A percentile compares a stretch with the other conserved stretches of the same genome.
These are phyloP conservation scores for Gallinago jamesoni DNA, from an alignment of 2,113 vertebrate species.

Conservation along the genomic window DNA sequence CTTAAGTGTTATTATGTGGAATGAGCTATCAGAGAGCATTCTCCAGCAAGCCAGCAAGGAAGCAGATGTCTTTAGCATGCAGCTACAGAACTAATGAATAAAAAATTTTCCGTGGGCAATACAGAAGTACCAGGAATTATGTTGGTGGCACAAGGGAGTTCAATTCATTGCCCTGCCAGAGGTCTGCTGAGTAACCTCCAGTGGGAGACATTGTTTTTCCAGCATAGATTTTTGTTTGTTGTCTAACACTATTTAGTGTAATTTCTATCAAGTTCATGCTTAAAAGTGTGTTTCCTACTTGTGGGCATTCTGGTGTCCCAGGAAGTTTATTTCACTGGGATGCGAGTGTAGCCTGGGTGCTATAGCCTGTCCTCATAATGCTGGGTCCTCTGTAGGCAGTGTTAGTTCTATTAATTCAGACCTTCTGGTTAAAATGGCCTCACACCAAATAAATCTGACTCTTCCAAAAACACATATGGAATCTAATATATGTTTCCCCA, in stretches of 20 bases:
- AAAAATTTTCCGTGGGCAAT: background rate
- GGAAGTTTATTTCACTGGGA: background rate
- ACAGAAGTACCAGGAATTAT: background rate
- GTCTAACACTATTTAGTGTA: background rate
- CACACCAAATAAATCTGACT: constrained; percentile 14
- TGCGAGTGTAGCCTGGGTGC: background rate
- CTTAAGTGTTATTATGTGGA: background rate
- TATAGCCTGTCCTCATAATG: background rate
- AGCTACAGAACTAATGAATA: background rate
- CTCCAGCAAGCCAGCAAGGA: background rate
- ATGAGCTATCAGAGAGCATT: background rate
- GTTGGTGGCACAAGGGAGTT: background rate
- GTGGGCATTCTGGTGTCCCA: background rate
- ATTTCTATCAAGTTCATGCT: background rate
- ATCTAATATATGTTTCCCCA: constrained; percentile 21
- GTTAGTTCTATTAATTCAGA: background rate
- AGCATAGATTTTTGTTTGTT: background rate
- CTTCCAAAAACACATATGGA: constrained; percentile 12
- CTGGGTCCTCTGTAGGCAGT: background rate
- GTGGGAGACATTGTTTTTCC: background rate
- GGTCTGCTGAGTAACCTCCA: background rate
- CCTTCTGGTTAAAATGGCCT: constrained; percentile 31
- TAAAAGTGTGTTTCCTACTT: background rate
- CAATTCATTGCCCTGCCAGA: background rate
- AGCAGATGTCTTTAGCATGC: constrained; percentile 11